These are phyloP conservation scores for Cheilinus undulatus DNA, from an alignment of 2,113 vertebrate species.

Conservation along the genomic window DNA sequence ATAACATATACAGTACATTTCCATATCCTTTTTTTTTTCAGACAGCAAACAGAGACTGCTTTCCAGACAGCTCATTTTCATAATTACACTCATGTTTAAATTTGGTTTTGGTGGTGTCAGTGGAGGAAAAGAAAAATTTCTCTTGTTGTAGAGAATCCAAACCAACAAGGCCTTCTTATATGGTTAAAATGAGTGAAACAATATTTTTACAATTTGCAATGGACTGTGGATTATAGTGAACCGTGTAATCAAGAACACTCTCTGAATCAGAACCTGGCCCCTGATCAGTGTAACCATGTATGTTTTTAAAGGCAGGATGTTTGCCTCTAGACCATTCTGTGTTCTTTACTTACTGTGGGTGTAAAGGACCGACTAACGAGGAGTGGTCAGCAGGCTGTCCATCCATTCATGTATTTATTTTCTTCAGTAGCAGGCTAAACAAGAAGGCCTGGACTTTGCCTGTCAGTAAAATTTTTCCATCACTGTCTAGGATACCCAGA, in stretches of 20 bases:
- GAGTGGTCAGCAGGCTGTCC: background rate
- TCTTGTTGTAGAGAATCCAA: conserved; percentile 19
- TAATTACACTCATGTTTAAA: conserved; percentile 35
- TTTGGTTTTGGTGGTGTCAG: conserved; percentile 15
- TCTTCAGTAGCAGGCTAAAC: background rate
- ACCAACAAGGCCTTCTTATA: conserved; percentile 10
- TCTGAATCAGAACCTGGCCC: background rate
- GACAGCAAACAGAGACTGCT: conserved; percentile 37
- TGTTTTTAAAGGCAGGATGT: background rate
- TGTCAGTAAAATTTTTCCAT: background rate
- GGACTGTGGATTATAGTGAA: background rate
- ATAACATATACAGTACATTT: conserved; percentile 18
- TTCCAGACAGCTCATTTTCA: conserved; percentile 24
- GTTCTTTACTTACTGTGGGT: background rate
- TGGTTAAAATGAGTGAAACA: conserved; percentile 5
- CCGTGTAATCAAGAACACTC: background rate
- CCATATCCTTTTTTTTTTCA: conserved; percentile 10
- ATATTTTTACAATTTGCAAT: background rate
- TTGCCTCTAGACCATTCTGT: background rate
- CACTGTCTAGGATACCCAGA: background rate
- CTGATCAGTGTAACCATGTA: background rate
- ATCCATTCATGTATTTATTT: background rate
- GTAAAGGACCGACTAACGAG: background rate
- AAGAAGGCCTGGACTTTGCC: background rate
- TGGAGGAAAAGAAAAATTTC: conserved; percentile 13